Evolutionary conservation across 1,140 invertebrate species (phyloP), one percentile per base, ranked within the genome.

Genomic region (Camponotus vicinus): DNA sequence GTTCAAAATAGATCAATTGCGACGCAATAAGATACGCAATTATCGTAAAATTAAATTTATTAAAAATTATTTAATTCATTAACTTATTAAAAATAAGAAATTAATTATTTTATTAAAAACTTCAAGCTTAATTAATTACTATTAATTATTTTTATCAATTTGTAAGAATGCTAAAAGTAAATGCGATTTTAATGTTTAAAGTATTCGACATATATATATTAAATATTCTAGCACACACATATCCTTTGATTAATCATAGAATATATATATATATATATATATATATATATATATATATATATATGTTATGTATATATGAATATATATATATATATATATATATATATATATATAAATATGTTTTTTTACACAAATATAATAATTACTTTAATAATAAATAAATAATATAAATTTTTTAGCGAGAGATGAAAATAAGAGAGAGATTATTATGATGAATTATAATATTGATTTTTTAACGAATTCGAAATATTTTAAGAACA

Each of bases 31-130:
- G 2, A 3, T 52, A 18, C 21, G 27, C 32, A 27, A 73, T 61
- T 42, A 63, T 34, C 13, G n/a, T 40, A 45, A 40, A 52, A 27
- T 27, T 27, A 27, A 27, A 27, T 27, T 27, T 70, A 40, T 49
- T 57, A 15, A 67, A 34, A 7, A 40, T 59, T 3, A 40, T 52
- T 1, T 8, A 64, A 77, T 32, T 61, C 27, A 63, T 1, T 49
- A n/a, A 40, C 77, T 84, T 63, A 84, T 61, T 21, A 27, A 27
- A 27, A 1, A 27, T 27, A 27, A 27, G 0, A 27, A 64, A 77
- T 32, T 61, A 27, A 63, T 27, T 49, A n/a, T 32, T 84, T 84
- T 63, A 84, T 61, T 21, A 27, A 85, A 66, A 77, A 18, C 42
- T 61, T 78, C 18, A 15, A 37, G 0, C 27, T 15, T 27, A n/a